A percentile compares a stretch with the other conserved stretches of the same genome.
Evolutionary conservation across 2,888 invertebrate genomes (phyloP).

Genomic region (Ichneumon xanthorius): DNA sequence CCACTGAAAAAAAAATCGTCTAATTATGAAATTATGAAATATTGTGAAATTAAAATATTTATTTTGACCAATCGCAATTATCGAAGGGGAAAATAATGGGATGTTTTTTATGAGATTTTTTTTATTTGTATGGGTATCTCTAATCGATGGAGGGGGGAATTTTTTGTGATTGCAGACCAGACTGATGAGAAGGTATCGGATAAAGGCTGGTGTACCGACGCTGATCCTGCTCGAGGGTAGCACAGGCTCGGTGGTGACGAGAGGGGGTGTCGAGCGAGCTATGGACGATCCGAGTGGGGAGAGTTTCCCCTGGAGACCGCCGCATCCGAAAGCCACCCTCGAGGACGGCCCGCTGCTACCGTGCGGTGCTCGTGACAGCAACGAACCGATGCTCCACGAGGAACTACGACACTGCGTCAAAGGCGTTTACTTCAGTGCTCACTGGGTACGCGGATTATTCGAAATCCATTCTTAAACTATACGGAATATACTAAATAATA

Average conservation of each 20-base stretch:
- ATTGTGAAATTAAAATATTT: neutral
- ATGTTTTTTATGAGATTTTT: neutral
- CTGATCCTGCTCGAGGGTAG: conserved; percentile 89
- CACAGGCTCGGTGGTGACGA: conserved; percentile 89
- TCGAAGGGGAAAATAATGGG: conserved; percentile 5
- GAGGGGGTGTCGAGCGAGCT: conserved; percentile 88
- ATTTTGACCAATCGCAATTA: neutral
- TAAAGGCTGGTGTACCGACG: conserved; percentile 91
- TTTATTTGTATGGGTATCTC: neutral
- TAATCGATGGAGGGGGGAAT: neutral
- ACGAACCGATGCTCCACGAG: conserved; percentile 86
- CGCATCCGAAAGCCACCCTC: conserved; percentile 85
- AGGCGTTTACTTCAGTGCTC: conserved; percentile 95
- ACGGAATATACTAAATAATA: neutral
- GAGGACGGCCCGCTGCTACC: conserved; percentile 83
- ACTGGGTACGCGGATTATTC: conserved; percentile 89
- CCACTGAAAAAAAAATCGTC: too few species aligned
- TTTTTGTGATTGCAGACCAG: conserved; percentile 87
- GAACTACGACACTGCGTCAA: conserved; percentile 89
- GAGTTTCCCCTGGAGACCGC: conserved; percentile 92
- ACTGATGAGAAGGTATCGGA: conserved; percentile 91
- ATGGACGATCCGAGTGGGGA: conserved; percentile 89
- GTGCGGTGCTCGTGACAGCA: conserved; percentile 82
- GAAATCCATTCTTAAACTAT: neutral
- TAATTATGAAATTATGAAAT: too few species aligned